These are phyloP conservation scores for Cynopterus sphinx DNA, from an alignment of 2,797 vertebrate species.

Conservation along the genomic window DNA sequence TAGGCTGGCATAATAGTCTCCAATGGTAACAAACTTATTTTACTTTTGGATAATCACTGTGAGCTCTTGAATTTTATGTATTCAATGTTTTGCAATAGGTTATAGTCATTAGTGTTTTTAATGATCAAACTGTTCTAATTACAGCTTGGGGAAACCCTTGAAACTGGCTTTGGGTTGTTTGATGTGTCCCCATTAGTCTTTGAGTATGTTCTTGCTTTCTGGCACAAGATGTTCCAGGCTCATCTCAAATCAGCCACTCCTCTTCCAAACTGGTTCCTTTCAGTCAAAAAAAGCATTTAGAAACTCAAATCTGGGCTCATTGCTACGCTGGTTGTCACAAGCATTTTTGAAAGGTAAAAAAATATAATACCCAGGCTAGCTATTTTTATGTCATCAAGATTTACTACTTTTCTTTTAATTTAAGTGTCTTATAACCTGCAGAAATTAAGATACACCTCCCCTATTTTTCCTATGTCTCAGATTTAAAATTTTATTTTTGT, in stretches of 20 bases:
- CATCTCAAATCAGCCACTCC: not conserved
- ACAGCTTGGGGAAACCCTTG: not conserved
- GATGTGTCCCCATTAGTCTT: not conserved
- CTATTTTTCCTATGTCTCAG: not conserved
- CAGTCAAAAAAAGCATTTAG: not conserved
- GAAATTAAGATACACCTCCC: not conserved
- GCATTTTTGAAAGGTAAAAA: conserved; percentile 2
- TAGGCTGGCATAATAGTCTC: not conserved
- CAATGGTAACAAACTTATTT: not conserved
- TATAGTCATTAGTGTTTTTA: not conserved
- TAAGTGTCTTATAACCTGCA: not conserved
- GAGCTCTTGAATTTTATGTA: not conserved
- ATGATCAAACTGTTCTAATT: not conserved
- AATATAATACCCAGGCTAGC: not conserved
- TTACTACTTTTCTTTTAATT: not conserved
- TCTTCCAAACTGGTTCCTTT: not conserved
- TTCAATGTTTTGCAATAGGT: not conserved
- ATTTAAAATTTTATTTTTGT: not conserved
- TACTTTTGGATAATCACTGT: not conserved
- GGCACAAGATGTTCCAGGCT: not conserved
- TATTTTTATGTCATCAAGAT: not conserved
- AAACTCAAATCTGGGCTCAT: not conserved
- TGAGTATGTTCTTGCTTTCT: not conserved
- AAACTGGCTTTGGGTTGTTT: not conserved
- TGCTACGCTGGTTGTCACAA: not conserved